Base-by-base conservation (phyloP, 2,113 vertebrate species). In the Cacatua alba region DNA sequence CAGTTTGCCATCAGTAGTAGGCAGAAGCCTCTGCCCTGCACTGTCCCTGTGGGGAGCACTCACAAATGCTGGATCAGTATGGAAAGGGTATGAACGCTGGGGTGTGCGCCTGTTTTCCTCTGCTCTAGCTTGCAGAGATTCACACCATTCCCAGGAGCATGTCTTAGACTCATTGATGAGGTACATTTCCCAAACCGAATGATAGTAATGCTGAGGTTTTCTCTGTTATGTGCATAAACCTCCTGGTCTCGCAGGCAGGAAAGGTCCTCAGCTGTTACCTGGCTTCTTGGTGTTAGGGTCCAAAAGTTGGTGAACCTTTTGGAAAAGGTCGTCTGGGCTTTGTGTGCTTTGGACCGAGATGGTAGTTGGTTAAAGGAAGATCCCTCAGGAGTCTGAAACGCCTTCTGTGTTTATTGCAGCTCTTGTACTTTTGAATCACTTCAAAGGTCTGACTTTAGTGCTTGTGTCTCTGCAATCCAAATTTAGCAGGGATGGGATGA, bases 61-160 rank as follows among this genome's bases (percentile, higher is more conserved):
- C 24, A 4, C 17, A 11, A 10, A 4, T 10, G 37, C 48, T 26
- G 48, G 71, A 29, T 11, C 3, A 2, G 18, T 14, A 29, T 37
- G 39, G 60, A 23, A n/a, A 59, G 37, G 43, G 6, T 24, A 15
- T 0, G 2, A 35, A 24, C 0, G 2, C 52, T 49, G 69, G 8
- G 13, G 17, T 2, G 2, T 3, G 0, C 0, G 1, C 15, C 14
- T 72, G 6, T n/a, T 80, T 39, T 41, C 23, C n/a, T 57, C 35
- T 53, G 17, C 51, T 46, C 35, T 25, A 2, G 13, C 37, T 60
- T 51, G n/a, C 46, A 49, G 28, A 26, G 41, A 48, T 72, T 46
- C 2, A 0, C 35, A 51, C 33, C 7, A 0, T 49, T 80, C 74
- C 64, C 80, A 59, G 70, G 52, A 81, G 8, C 0, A 0, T 11